Conservation (phyloP, 2,888 invertebrate species). For the Drosophila atripex region DNA sequence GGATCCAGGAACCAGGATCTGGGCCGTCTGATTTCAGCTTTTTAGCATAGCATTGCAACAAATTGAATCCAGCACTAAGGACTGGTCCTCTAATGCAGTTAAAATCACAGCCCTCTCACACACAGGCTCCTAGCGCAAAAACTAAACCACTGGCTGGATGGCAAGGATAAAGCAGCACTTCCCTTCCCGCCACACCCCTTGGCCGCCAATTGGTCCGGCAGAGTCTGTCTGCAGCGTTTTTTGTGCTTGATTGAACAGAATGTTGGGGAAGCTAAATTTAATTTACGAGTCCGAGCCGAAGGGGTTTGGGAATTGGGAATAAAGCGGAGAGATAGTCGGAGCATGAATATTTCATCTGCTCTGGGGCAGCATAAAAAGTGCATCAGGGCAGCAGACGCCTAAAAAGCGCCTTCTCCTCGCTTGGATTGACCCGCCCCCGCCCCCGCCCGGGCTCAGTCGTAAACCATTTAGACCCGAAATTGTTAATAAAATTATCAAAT, state of each 20-base stretch:
- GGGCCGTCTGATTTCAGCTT: slow-evolving; percentile 62
- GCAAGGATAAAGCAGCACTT: slow-evolving; percentile 49
- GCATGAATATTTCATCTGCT: slow-evolving; percentile 74
- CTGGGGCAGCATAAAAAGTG: slow-evolving; percentile 56
- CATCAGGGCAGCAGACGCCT: slow-evolving; percentile 60
- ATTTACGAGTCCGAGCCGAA: slow-evolving; percentile 65
- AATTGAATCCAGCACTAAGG: slow-evolving; percentile 70
- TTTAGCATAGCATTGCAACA: slow-evolving; percentile 79
- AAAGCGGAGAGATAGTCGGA: slow-evolving; percentile 31
- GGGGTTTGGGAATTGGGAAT: slow-evolving; percentile 33
- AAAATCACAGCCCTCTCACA: slow-evolving; percentile 79
- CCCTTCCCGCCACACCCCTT: slow-evolving; percentile 5
- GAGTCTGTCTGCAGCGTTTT: slow-evolving; percentile 61
- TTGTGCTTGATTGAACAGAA: slow-evolving; percentile 80
- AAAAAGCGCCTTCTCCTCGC: slow-evolving; percentile 55
- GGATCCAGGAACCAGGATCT: slow-evolving; percentile 51
- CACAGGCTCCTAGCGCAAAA: slow-evolving; percentile 39
- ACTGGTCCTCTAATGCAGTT: slow-evolving; percentile 82
- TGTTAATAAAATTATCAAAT: slow-evolving; percentile 81
- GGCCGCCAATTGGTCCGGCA: slow-evolving; percentile 29
- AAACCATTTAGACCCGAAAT: slow-evolving; percentile 77
- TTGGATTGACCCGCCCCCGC: not conserved
- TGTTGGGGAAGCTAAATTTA: slow-evolving; percentile 75
- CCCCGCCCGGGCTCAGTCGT: slow-evolving; percentile 55
- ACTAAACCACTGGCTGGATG: slow-evolving; percentile 45